phyloP scores from a whole-genome alignment of 2,113 vertebrate genomes.

The Corvus moneduloides region DNA sequence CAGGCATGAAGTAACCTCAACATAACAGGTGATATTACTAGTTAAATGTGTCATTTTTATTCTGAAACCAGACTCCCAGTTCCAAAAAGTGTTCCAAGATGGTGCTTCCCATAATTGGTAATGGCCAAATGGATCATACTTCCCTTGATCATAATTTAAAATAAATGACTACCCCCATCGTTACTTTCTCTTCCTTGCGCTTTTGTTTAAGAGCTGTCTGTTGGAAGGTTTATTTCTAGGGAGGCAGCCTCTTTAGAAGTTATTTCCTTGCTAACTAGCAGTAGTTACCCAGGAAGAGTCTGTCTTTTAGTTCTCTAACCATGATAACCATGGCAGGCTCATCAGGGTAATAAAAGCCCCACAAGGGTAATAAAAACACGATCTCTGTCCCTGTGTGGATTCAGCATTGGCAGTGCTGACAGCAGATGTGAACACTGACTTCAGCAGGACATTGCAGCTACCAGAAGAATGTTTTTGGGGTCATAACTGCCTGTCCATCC shows the following conservation, averaged over 20 bases:
- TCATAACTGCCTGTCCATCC: neutral
- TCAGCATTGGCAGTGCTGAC: neutral
- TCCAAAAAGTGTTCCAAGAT: neutral
- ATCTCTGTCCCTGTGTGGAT: neutral
- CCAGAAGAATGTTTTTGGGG: neutral
- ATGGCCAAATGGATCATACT: neutral
- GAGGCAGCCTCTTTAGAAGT: neutral
- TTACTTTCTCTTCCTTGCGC: neutral
- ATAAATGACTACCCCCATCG: neutral
- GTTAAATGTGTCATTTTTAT: neutral
- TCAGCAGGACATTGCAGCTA: neutral
- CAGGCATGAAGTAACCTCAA: neutral
- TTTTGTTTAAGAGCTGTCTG: neutral
- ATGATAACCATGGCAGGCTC: neutral
- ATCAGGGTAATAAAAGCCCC: too few relatives aligned
- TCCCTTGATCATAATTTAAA: neutral
- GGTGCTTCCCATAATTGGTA: neutral
- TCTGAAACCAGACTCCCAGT: neutral
- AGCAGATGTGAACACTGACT: neutral
- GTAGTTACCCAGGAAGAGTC: neutral
- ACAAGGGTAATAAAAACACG: neutral
- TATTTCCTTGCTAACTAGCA: neutral
- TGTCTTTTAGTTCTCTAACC: neutral
- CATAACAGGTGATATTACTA: neutral
- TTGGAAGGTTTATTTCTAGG: neutral